Percentiles rank a stretch among this genome's conserved stretches.
Conservation (phyloP, 2,113 vertebrate species). For the Elephantulus edwardii region DNA sequence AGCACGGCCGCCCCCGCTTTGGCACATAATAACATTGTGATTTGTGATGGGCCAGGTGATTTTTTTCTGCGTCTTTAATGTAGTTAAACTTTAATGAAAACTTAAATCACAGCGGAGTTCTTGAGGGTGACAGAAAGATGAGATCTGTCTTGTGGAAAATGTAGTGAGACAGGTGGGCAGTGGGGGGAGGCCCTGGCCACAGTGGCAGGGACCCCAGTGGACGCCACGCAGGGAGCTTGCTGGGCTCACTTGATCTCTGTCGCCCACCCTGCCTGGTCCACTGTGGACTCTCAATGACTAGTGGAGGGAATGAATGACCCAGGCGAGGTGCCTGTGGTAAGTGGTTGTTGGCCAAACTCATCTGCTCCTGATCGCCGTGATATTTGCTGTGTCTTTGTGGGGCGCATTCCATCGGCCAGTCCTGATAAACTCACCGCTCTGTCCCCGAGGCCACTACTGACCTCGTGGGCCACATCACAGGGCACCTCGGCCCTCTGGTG, state of each 20-base stretch:
- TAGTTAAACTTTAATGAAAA: constrained; percentile 27
- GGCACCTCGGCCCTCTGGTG: not conserved
- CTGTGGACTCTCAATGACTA: not conserved
- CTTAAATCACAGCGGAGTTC: not conserved
- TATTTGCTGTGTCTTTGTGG: not conserved
- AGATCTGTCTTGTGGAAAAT: not conserved
- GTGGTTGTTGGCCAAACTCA: fast-evolving
- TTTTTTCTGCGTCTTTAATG: not conserved
- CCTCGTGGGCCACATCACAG: not conserved
- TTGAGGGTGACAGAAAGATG: fast-evolving
- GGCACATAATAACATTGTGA: not conserved
- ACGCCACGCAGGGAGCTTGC: too few species aligned
- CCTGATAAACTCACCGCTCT: not conserved
- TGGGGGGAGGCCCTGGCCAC: too few species aligned
- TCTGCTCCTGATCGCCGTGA: not conserved
- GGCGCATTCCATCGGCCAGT: not conserved
- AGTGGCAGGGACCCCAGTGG: not conserved
- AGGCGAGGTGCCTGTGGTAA: not conserved
- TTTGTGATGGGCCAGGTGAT: constrained; percentile 1
- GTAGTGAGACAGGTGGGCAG: not conserved
- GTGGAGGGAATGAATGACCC: not conserved
- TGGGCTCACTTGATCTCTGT: too few species aligned
- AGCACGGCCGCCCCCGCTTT: fast-evolving
- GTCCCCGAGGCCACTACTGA: fast-evolving
- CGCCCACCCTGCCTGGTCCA: too few species aligned